Conservation (phyloP, 2,888 invertebrate species). For the Limnephilus auricula region DNA sequence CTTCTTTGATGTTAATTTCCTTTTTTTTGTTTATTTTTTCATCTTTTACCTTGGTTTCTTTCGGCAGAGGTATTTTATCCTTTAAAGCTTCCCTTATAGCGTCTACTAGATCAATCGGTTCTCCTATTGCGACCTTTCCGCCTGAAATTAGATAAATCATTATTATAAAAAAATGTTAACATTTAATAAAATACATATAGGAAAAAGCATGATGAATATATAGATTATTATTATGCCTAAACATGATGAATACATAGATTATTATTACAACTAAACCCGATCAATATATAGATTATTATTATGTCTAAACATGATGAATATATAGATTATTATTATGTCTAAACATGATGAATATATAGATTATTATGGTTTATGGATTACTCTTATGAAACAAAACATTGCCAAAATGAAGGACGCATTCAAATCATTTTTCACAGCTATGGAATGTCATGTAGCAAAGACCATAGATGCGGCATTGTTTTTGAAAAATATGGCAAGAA, state of each 20-base stretch:
- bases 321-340: too few relatives aligned
- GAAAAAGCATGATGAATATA: neutral
- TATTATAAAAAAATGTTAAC: neutral
- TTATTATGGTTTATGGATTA: neutral
- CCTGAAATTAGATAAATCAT: constrained; percentile 74
- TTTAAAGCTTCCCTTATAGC: constrained; percentile 80
- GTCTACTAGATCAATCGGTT: constrained; percentile 79
- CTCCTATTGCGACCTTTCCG: constrained; percentile 80
- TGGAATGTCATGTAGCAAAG: too few relatives aligned
- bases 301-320: too few relatives aligned
- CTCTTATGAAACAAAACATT: neutral
- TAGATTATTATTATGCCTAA: too few relatives aligned
- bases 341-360: too few relatives aligned
- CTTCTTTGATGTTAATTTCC: constrained; percentile 61
- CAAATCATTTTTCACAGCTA: too few relatives aligned
- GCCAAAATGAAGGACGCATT: neutral
- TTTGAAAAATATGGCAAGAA: neutral
- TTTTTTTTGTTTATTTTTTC: neutral
- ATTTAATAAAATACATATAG: neutral
- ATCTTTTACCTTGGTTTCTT: constrained; percentile 63
- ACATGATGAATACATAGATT: too few relatives aligned
- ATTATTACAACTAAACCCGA: too few relatives aligned
- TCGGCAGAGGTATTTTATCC: constrained; percentile 73
- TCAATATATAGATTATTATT: too few relatives aligned
- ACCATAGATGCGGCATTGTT: neutral